Conservation (phyloP, 2,797 vertebrate species). For the Sebastes cheni region DNA sequence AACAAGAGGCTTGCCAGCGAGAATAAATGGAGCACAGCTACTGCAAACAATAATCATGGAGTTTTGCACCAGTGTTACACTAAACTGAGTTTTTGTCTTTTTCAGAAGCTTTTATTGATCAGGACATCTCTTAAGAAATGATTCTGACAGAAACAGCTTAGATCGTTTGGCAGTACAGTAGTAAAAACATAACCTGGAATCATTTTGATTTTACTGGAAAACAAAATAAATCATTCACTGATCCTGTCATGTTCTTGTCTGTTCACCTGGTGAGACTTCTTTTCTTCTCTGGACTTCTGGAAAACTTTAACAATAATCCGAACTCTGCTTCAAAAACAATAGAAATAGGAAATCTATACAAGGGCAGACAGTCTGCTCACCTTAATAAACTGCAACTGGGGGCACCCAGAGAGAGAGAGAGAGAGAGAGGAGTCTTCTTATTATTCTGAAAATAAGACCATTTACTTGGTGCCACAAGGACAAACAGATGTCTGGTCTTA, state of each 20-base stretch:
- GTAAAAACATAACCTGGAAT: neutral
- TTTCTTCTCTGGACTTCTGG: neutral
- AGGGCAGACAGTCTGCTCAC: slow-evolving; percentile 14
- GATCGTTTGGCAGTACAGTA: neutral
- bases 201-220: neutral
- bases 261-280: neutral
- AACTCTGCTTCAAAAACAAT: neutral
- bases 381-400: neutral
- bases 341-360: slow-evolving; percentile 20
- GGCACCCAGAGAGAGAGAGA: neutral
- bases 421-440: neutral
- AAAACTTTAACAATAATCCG: neutral
- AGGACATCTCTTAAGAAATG: neutral
- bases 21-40: neutral
- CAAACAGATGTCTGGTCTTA: neutral
- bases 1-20: neutral
- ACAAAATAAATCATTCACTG: neutral
- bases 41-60: neutral
- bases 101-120: neutral
- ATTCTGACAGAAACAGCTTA: neutral
- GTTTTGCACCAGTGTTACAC: neutral
- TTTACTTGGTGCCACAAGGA: neutral
- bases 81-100: no score
- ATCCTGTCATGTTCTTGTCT: neutral
- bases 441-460: neutral